Evolutionary conservation across 2,797 vertebrate species (phyloP).

Genomic region (Eupleurogrammus muticus): DNA sequence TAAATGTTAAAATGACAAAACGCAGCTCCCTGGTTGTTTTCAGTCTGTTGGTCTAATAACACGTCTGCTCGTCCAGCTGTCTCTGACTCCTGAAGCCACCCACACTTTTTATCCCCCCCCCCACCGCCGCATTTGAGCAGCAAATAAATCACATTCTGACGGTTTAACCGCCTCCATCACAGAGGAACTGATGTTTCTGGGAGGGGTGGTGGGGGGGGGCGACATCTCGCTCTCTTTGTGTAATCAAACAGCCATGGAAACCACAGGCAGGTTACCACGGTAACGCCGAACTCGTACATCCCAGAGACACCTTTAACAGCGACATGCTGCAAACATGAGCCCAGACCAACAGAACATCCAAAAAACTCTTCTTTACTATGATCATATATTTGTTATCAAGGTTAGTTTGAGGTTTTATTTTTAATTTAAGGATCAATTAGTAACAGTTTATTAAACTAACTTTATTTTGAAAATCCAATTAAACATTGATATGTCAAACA

Average conservation of each 20-base stretch:
- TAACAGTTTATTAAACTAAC: too few relatives aligned
- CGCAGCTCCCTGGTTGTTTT: too few relatives aligned
- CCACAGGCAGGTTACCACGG: slow-evolving; percentile 32
- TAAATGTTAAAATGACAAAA: too few relatives aligned
- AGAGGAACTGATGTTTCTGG: background rate
- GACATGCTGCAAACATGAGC: too few relatives aligned
- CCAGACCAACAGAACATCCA: background rate
- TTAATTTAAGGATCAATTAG: too few relatives aligned
- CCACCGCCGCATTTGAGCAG: background rate
- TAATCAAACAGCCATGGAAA: slow-evolving; percentile 18
- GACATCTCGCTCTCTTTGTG: background rate
- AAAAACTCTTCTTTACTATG: background rate
- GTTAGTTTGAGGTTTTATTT: too few relatives aligned
- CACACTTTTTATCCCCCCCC: too few relatives aligned
- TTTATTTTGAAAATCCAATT: too few relatives aligned
- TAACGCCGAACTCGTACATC: slow-evolving; percentile 18
- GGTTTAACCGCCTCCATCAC: background rate
- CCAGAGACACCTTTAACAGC: background rate
- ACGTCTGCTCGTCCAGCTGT: background rate
- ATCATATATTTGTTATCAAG: too few relatives aligned
- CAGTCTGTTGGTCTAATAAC: background rate
- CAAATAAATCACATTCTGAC: slow-evolving; percentile 9
- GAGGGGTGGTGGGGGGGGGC: too few relatives aligned
- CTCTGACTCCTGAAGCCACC: background rate
- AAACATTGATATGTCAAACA: too few relatives aligned